These are phyloP conservation scores for Octodon degus DNA, from an alignment of 2,113 vertebrate species.

Conservation along the genomic window DNA sequence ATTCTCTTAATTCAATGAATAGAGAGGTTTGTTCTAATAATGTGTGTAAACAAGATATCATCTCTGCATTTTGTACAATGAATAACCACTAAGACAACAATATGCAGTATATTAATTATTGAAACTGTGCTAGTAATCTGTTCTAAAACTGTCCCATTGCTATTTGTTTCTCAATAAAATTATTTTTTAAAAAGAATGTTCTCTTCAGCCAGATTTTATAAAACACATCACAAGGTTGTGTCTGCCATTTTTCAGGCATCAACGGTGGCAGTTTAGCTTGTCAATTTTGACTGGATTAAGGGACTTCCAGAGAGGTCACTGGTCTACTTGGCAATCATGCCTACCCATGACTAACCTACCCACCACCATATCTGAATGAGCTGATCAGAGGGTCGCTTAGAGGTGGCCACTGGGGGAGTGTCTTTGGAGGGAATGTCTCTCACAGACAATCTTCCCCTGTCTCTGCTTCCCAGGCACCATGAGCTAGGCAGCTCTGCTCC, in stretches of 20 bases:
- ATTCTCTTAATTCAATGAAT: too few species aligned
- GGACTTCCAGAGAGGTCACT: neutral
- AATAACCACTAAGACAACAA: too few species aligned
- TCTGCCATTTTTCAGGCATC: conserved; percentile 10
- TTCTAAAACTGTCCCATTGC: too few species aligned
- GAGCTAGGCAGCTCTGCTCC: neutral
- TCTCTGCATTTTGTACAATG: too few species aligned
- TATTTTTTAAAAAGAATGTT: neutral
- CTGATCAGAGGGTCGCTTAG: neutral
- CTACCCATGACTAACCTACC: neutral
- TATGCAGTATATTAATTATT: too few species aligned
- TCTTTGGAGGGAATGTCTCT: neutral
- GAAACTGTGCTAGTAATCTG: too few species aligned
- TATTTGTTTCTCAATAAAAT: too few species aligned
- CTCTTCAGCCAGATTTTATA: conserved; percentile 19
- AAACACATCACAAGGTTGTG: conserved; percentile 15
- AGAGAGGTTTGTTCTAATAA: too few species aligned
- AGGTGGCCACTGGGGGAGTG: neutral
- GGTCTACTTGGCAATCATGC: neutral
- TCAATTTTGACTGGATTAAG: neutral
- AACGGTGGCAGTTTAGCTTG: neutral
- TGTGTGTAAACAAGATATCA: too few species aligned
- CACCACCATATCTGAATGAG: neutral
- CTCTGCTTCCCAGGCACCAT: neutral
- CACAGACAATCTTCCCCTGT: neutral